These are phyloP conservation scores for Zaprionus ghesquierei DNA, from an alignment of 1,140 invertebrate species.

Conservation along the genomic window DNA sequence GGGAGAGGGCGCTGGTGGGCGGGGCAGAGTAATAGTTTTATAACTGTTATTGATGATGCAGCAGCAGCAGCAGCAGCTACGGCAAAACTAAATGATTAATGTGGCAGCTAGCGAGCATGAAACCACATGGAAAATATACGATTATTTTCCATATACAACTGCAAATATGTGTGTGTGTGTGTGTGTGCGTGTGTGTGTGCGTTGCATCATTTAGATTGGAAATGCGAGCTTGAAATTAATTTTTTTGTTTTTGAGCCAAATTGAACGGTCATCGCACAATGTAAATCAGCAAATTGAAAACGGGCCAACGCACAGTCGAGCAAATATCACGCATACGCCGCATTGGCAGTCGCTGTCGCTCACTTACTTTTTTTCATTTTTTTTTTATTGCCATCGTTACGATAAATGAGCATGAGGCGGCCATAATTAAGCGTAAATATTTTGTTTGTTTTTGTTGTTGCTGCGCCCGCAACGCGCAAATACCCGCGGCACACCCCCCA, in stretches of 20 bases:
- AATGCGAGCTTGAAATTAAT: constrained; percentile 18
- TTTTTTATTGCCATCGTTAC: constrained; percentile 19
- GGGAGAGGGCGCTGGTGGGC: neutral
- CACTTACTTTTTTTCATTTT: neutral
- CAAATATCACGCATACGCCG: constrained; percentile 29
- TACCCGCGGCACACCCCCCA: neutral
- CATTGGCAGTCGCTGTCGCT: neutral
- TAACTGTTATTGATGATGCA: constrained; percentile 31
- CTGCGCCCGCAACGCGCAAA: neutral
- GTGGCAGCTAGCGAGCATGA: neutral
- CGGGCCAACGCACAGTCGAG: constrained; percentile 4
- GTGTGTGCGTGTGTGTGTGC: neutral
- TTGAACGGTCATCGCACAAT: constrained; percentile 16
- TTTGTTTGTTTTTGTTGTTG: constrained; percentile 28
- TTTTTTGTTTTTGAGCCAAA: constrained; percentile 9
- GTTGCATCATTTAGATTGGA: constrained; percentile 6
- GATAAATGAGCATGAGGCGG: constrained; percentile 19
- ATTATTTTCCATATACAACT: neutral
- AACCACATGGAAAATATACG: constrained; percentile 1
- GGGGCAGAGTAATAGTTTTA: constrained; percentile 10
- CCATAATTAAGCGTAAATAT: constrained; percentile 34
- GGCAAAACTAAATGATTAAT: constrained; percentile 24
- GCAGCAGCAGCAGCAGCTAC: neutral
- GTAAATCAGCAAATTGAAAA: constrained; percentile 20
- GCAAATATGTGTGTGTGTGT: neutral